Base-by-base conservation (phyloP, 2,888 invertebrate genomes). In the Eupsilia transversa region DNA sequence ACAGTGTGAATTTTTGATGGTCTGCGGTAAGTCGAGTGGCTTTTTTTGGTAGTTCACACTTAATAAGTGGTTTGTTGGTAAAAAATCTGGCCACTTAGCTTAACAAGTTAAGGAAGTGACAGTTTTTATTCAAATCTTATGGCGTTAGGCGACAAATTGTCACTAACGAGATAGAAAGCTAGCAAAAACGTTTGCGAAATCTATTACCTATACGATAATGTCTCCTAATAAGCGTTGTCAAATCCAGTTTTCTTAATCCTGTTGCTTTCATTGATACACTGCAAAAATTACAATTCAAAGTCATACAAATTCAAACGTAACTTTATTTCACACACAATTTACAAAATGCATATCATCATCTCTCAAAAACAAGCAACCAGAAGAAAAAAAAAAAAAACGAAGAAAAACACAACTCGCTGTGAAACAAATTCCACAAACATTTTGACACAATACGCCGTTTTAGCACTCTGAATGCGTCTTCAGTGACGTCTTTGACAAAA, bases 401-500 rank as follows among this genome's bases (percentile, higher is more conserved):
- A 30, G 77, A 89, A 83, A 84, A 88, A 67, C 6, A 61, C 82
- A 77, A 77, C 94, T 89, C 86, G 92, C 94, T 93, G 94, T 66
- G 93, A 82, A 79, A 89, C 90, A 90, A 92, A 93, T 90, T 90
- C 83, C 86, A 74, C 90, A 92, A 93, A 94, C 90, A 92, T 92
- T 93, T 90, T 91, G 90, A 91, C 90, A 91, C 90, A 92, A 92
- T 89, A 85, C 85, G 69, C 73, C 72, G 74, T 77, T 78, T 67
- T 69, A 77, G 63, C 66, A 65, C 49, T 54, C 72, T 74, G 77
- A 86, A 88, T 86, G 86, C 85, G 85, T 90, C 87, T 90, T 92
- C 88, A 91, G 90, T 88, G 90, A 89, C 86, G 83, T 89, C 86
- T 88, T 91, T 90, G 82, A 87, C 88, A 88, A 89, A 91, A 92